These are phyloP conservation scores for Myopa testacea DNA, from an alignment of 2,888 invertebrate species.

Conservation along the genomic window DNA sequence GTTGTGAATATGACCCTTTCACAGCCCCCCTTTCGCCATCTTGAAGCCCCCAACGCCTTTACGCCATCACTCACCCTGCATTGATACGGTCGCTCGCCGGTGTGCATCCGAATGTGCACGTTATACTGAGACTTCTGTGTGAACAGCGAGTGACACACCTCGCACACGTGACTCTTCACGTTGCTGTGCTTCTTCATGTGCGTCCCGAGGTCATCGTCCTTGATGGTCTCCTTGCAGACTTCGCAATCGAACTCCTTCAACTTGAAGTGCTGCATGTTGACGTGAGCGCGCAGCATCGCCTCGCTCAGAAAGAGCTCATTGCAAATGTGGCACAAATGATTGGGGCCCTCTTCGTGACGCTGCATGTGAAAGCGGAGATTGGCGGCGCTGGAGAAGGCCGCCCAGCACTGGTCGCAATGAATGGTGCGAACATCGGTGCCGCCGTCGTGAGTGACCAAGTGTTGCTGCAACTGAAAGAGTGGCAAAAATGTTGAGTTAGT, in stretches of 20 bases:
- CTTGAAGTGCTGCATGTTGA: conserved; percentile 81
- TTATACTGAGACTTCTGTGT: conserved; percentile 87
- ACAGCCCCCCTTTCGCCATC: too few species aligned
- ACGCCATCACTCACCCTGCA: conserved; percentile 74
- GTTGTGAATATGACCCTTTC: too few species aligned
- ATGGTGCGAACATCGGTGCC: conserved; percentile 66
- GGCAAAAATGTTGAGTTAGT: neutral
- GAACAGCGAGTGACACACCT: conserved; percentile 82
- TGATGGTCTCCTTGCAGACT: conserved; percentile 83
- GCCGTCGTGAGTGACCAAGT: conserved; percentile 76
- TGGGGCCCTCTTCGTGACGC: conserved; percentile 80
- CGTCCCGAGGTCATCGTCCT: conserved; percentile 80
- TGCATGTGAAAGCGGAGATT: conserved; percentile 75
- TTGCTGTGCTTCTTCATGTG: conserved; percentile 86
- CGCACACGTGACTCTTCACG: conserved; percentile 79
- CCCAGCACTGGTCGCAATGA: conserved; percentile 78
- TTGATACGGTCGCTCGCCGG: conserved; percentile 84
- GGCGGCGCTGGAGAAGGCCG: conserved; percentile 77
- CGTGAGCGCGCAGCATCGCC: conserved; percentile 79
- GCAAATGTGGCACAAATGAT: conserved; percentile 83
- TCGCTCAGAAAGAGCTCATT: conserved; percentile 81
- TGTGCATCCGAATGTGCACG: conserved; percentile 86
- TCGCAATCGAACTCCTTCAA: conserved; percentile 81
- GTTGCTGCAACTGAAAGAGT: conserved; percentile 70
- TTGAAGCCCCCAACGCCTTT: too few species aligned